Evolutionary conservation across 1,140 invertebrate species (phyloP), one percentile per base, ranked within the genome.

Genomic region (Drosophila fuyamai): DNA sequence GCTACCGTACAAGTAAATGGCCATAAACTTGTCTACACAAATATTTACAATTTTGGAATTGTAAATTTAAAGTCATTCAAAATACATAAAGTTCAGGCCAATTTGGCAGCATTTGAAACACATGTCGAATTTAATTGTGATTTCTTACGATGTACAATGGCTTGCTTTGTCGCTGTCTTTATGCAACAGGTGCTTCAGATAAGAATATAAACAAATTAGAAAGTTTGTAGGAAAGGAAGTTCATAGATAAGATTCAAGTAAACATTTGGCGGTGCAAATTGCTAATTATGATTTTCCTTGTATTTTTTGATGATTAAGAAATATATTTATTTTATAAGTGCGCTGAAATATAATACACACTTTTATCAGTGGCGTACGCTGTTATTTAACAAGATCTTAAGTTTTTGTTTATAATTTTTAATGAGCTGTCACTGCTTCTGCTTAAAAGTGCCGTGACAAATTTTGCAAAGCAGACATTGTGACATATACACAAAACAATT

Each of bases 11-110:
- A 43, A 18, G 43, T 29, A 43, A 73, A 58, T 55, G 55, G 41
- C 38, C 58, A 32, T 41, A 12, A 59, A 63, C 60, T 68, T 73
- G 62, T 59, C 35, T 65, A 51, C n/a, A 50, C 32, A 67, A 76
- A 84, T 63, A 73, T 80, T 79, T 66, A 71, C 40, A 48, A 48
- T 65, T 54, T 60, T 23, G 14, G 46, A 76, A 70, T 56, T 58
- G 35, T 38, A 9, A 53, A n/a, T 44, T 32, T 18, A 10, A 12
- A 35, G 16, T 35, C 13, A 35, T 36, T 53, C 16, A n/a, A 51
- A 27, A 41, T n/a, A 13, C 14, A 29, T 40, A 8, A 1, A 6
- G 1, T 12, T 2, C 8, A 12, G 7, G 27, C 6, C 5, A 47
- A 35, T 57, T 53, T 23, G 36, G 10, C 23, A 13, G 50, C 23